Base-by-base conservation (phyloP, 2,113 vertebrate species). In the Cyphotilapia sp. region DNA sequence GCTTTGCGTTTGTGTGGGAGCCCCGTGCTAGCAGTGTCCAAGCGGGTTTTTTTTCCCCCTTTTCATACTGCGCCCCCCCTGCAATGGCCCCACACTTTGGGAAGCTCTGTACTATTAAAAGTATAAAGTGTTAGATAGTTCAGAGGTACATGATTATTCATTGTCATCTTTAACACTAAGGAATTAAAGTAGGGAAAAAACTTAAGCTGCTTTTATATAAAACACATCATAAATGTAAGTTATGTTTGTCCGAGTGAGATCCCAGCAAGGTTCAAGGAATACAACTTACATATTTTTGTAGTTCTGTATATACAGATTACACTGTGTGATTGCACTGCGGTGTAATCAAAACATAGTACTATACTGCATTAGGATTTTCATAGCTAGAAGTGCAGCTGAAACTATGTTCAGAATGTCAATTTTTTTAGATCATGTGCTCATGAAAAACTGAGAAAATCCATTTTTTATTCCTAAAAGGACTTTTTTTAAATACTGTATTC, bases 291-390 rank as follows among this genome's bases (percentile, higher is more conserved):
- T 74, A 33, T 42, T 19, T 4, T 4, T 71, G n/a, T 71, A 71
- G 12, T 42, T 24, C 35, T 40, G 12, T 63, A 63, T 24, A 78
- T 51, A 35, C 16, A 85, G 27, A 82, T 82, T 27, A 29, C 24
- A 76, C 0, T 2, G 71, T 47, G 9, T 47, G 42, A 0, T 47
- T 47, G 14, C 24, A 76, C 0, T 76, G 71, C 14, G 0, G 42
- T 29, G 24, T 11, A 47, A 76, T 29, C 71, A 29, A 11, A 76
- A 0, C 71, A 47, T 42, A 27, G 38, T 22, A 74, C 69, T 16
- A 40, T 47, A 38, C 19, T 53, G n/a, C 61, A 7, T 27, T 56
- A 29, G 7, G 40, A 38, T 88, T 78, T 40, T 57, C 9, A 80
- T 35, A 31, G 53, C 45, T 88, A 29, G 5, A n/a, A 22, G 8